A percentile compares a stretch with the other conserved stretches of the same genome.
phyloP scores from a whole-genome alignment of 2,113 vertebrate genomes.

The Equus quagga region DNA sequence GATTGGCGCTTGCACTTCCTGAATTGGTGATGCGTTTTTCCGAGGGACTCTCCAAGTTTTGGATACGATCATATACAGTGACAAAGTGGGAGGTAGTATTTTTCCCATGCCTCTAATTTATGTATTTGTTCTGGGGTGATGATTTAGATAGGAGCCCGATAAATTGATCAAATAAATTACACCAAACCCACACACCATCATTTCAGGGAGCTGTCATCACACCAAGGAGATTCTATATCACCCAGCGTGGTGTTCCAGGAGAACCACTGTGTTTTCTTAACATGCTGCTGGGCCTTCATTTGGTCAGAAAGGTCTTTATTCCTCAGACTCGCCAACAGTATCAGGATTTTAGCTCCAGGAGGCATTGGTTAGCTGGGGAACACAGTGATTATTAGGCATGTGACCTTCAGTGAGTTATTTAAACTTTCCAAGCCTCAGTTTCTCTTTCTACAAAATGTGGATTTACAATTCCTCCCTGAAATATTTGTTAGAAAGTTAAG shows the following conservation, averaged over 20 bases:
- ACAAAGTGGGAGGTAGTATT: slow-evolving; percentile 48
- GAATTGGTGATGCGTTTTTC: background rate
- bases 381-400: background rate
- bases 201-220: slow-evolving; percentile 62
- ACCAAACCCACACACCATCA: slow-evolving; percentile 47
- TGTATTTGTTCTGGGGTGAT: slow-evolving; percentile 69
- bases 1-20: background rate
- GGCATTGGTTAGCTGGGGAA: background rate
- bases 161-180: slow-evolving; percentile 79
- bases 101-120: slow-evolving; percentile 67
- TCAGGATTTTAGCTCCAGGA: background rate
- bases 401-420: background rate
- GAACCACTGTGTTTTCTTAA: slow-evolving; percentile 42
- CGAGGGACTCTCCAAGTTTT: slow-evolving; percentile 41
- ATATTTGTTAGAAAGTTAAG: background rate
- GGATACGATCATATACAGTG: slow-evolving; percentile 12
- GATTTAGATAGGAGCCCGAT: slow-evolving; percentile 73
- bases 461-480: background rate
- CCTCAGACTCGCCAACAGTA: background rate
- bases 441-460: background rate
- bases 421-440: background rate
- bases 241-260: slow-evolving; percentile 63
- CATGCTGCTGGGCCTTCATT: background rate
- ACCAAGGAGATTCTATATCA: slow-evolving; percentile 54
- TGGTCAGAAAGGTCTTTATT: background rate